These are phyloP conservation scores for Spodoptera frugiperda DNA, from an alignment of 1,140 invertebrate genomes.

Conservation along the genomic window DNA sequence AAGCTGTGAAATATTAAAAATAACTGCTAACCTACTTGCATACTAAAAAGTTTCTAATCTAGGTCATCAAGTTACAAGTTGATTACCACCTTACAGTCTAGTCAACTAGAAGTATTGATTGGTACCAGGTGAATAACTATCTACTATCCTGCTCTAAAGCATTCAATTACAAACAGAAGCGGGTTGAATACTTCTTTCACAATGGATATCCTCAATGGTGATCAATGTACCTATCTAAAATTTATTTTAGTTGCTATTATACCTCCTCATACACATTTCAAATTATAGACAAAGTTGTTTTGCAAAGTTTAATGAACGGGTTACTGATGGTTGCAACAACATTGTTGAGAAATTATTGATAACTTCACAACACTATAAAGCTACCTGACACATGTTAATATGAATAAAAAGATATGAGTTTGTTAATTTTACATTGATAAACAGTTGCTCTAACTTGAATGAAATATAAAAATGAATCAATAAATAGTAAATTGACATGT, in stretches of 20 bases:
- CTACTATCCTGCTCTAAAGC: constrained; percentile 1
- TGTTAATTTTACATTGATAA: too few relatives aligned
- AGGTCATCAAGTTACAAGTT: constrained; percentile 27
- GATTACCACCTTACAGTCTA: constrained; percentile 11
- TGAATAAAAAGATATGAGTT: neutral
- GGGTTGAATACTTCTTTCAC: neutral
- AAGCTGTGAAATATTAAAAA: constrained; percentile 1
- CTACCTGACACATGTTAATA: neutral
- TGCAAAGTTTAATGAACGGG: constrained; percentile 29
- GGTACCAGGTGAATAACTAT: constrained; percentile 8
- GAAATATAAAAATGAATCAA: too few relatives aligned
- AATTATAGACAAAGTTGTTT: constrained; percentile 18
- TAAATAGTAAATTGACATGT: too few relatives aligned
- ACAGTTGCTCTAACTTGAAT: too few relatives aligned
- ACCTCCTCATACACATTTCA: neutral
- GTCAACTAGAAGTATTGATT: constrained; percentile 13
- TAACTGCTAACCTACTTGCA: constrained; percentile 18
- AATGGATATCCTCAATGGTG: neutral
- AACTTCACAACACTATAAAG: constrained; percentile 16
- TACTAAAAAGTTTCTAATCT: constrained; percentile 27
- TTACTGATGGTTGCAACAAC: constrained; percentile 7
- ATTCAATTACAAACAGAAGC: neutral
- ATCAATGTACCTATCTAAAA: neutral
- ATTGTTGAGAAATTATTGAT: constrained; percentile 17
- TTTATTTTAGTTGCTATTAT: neutral